Base-by-base conservation (phyloP, 1,140 invertebrate genomes). In the Lepidurus packardi region DNA sequence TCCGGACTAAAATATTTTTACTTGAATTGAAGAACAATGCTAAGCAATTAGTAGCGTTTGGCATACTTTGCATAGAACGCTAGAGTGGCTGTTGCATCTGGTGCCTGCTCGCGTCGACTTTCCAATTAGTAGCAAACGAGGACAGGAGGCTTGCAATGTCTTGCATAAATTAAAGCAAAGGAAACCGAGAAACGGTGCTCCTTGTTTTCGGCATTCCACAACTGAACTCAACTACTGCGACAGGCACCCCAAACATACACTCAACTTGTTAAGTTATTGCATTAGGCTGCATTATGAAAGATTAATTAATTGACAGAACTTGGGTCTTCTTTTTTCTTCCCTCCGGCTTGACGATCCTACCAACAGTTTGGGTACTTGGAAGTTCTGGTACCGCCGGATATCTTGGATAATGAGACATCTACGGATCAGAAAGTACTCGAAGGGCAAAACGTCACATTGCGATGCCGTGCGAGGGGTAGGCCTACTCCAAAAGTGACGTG, bases 351-450 rank as follows among this genome's bases (percentile, higher is more conserved):
- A 34, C 34, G 34, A 34, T 34, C 34, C 34, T n/a, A 34, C 34
- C 34, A 65, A 25, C 85, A 93, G 92, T 90, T 93, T 85, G 92
- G 92, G 10, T 89, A 89, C 82, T 85, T 95, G 81, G 91, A 94
- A 73, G 92, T 95, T n/a, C 91, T 93, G 24, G 91, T 94, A 81
- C 92, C 93, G 10, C 93, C 93, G 7, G 93, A 94, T 83, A 93
- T 95, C 82, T 88, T 94, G 43, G 84, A 89, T 21, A 91, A 93
- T 81, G 92, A 93, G 81, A 93, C 92, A 10, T 92, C 92, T 0
- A 90, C 92, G 3, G 93, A 95, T 82, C 86, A 93, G 4, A 92
- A 92, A 86, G 90, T 93, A 9, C 90, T 91, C 24, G 94, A 96
- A 87, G 92, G 93, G 75, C 89, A 90, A 16, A 90, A 90, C 6